Base-by-base conservation (phyloP, 1,140 invertebrate genomes). In the Palaemon carinicauda region DNA sequence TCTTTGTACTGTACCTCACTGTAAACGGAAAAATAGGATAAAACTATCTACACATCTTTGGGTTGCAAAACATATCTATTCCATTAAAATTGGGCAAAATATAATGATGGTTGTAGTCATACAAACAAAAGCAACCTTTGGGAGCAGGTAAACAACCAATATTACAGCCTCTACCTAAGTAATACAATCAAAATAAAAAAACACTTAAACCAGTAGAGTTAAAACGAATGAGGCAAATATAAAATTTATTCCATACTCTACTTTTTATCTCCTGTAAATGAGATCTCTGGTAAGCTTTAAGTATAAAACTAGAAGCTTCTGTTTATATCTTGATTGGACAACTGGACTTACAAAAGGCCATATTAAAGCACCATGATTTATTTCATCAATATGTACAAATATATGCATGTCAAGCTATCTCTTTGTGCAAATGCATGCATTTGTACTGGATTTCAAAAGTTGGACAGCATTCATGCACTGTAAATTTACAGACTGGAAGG, bases 1-100 rank as follows among this genome's bases (percentile, higher is more conserved):
- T 33, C 27, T 86, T 86, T 86, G 84, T 86, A 86, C 84, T 86
- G 84, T 86, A 86, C 84, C 84, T 86, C 65, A 54, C 53, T 79
- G 54, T 79, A 84, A 79, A 86, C 52, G 29, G 24, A 60, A 15
- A 69, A 21, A 53, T 71, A 33, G 31, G 53, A 33, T 56, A 50
- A 80, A 21, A 60, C 50, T 80, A 80, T 80, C 84, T 86, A 86
- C 84, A 86, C 41, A 54, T 86, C 84, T 86, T 86, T 86, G 84
- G 84, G 69, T 73, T 53, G 69, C 31, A 17, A 56, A 80, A 79
- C 24, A 12, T n/a, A n/a, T 41, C 51, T 29, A 52, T 31, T 51
- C 29, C 12, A n/a, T 15, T 51, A 27, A 79, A 51, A 65, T 41
- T 79, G 24, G 12, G 19, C 33, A 79, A 79, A 51, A 21, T 79